Base-by-base conservation (phyloP, 1,140 invertebrate genomes). In the Telenomus remus region DNA sequence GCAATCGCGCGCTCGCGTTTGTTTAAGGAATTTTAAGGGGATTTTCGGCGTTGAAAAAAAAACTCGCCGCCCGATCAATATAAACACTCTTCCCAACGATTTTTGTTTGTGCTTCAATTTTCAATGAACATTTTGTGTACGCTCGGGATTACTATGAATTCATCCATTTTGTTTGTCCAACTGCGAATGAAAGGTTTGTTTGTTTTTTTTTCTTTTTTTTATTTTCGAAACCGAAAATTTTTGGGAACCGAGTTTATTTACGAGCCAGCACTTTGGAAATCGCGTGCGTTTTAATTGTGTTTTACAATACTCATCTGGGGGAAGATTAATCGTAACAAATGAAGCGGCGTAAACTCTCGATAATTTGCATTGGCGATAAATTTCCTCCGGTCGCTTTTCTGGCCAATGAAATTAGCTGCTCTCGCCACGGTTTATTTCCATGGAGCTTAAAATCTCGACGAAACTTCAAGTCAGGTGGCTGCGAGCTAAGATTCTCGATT, bases 1-100 rank as follows among this genome's bases (percentile, higher is more conserved):
- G 8, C n/a, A 11, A 60, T 61, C 69, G 57, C 16, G 8, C n/a
- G 3, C 54, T 61, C 69, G 57, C 71, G 71, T 72, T 60, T 49
- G 39, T 68, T 68, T 68, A 50, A 68, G 0, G 16, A 33, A 37
- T 63, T 63, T 68, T 61, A 55, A 65, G 54, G 19, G 33, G n/a
- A 61, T 56, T 63, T 61, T 49, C 47, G 35, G 7, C 16, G 37
- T 49, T 19, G 33, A 10, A 48, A 50, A 50, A 19, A 19, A 16
- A 10, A 39, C 3, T 19, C 4, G 1, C 7, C 19, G 0, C n/a
- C 5, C 19, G 11, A 33, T 50, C 27, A 27, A 50, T 50, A 50
- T 34, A 19, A 12, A 4, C 12, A 34, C 11, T 35, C 11, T 50
- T 35, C 11, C 11, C n/a, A n/a, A 34, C 13, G 12, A 12, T 13